phyloP scores from a whole-genome alignment of 2,888 invertebrate species.

The Agriopis aurantiaria region DNA sequence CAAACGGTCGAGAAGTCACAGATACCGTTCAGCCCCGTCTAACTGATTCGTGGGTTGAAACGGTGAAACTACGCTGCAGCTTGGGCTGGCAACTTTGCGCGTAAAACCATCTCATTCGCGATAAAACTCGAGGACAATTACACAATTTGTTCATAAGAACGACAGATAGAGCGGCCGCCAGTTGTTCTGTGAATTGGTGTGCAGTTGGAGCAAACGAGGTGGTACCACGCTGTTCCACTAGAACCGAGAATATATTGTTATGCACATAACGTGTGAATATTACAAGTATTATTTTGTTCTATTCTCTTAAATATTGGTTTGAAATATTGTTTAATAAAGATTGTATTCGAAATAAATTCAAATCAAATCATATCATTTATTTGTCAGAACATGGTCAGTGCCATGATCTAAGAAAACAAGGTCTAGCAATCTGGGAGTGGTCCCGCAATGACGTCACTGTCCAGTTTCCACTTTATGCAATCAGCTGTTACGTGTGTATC shows the following conservation, averaged over 20 bases:
- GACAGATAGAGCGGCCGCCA: not conserved
- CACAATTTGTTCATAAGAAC: conserved; percentile 34
- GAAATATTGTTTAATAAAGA: no score
- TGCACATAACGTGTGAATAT: no score
- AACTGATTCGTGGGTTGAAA: not conserved
- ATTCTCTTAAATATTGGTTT: no score
- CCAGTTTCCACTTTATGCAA: no score
- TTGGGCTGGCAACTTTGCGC: conserved; percentile 13
- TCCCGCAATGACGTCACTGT: no score
- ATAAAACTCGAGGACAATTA: conserved; percentile 28
- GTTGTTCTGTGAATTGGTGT: conserved; percentile 4
- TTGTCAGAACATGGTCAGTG: no score
- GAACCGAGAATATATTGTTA: not conserved
- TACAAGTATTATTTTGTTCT: no score
- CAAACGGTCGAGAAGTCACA: not conserved
- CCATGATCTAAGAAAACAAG: no score
- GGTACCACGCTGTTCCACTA: not conserved
- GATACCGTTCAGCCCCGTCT: not conserved
- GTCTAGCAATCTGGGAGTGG: no score
- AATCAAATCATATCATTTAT: no score
- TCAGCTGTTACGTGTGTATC: no score
- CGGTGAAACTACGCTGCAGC: conserved; percentile 6
- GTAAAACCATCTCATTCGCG: conserved; percentile 4
- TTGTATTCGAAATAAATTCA: no score
- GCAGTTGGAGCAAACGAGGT: not conserved